phyloP scores from a whole-genome alignment of 2,888 invertebrate species.

The Clanis bilineata region DNA sequence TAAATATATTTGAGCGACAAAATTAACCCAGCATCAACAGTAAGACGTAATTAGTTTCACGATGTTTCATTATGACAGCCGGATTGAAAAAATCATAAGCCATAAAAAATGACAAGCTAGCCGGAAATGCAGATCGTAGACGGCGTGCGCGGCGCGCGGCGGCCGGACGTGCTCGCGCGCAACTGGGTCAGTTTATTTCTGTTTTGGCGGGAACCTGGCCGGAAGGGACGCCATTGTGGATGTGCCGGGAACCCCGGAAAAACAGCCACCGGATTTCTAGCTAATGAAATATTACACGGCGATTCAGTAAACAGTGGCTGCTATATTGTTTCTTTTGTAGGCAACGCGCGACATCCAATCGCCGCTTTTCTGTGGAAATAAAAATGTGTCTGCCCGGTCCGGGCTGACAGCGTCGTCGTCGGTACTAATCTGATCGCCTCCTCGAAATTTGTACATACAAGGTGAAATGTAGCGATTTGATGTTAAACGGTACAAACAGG shows the following conservation, averaged over 20 bases:
- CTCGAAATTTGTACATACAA: constrained; percentile 46
- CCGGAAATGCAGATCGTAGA: constrained; percentile 78
- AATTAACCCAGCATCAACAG: neutral
- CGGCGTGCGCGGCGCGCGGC: constrained; percentile 53
- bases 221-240: constrained; percentile 80
- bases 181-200: constrained; percentile 81
- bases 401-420: neutral
- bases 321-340: constrained; percentile 51
- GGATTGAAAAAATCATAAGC: constrained; percentile 65
- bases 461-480: constrained; percentile 54
- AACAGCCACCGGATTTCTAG: constrained; percentile 76
- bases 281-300: constrained; percentile 74
- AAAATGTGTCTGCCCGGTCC: constrained; percentile 45
- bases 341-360: constrained; percentile 42
- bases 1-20: neutral
- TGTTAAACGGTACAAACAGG: constrained; percentile 48
- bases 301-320: constrained; percentile 50
- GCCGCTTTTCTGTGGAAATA: constrained; percentile 61
- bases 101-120: constrained; percentile 75
- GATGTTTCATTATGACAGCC: constrained; percentile 43
- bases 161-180: constrained; percentile 72
- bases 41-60: constrained; percentile 40
- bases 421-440: constrained; percentile 53
- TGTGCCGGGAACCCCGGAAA: constrained; percentile 78
- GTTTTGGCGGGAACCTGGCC: constrained; percentile 82